A percentile compares a stretch with the other conserved stretches of the same genome.
Conservation (phyloP, 2,797 vertebrate genomes). For the Caiman crocodilus region DNA sequence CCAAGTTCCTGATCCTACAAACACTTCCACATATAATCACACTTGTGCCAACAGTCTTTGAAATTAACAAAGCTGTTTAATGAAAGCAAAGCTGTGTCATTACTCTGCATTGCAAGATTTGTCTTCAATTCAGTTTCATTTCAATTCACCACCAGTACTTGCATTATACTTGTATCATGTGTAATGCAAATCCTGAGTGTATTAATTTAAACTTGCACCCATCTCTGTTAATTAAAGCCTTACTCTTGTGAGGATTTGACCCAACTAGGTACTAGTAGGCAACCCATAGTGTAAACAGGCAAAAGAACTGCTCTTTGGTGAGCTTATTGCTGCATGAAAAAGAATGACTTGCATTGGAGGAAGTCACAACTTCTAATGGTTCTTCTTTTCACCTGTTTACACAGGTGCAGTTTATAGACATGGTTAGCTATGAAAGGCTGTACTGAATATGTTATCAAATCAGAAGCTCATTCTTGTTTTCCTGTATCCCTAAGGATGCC, state of each 20-base stretch:
- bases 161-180: neutral
- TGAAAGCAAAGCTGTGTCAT: neutral
- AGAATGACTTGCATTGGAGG: neutral
- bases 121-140: neutral
- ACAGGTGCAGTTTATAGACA: accelerated
- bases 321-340: accelerated
- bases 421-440: neutral
- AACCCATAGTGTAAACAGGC: accelerated
- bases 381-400: neutral
- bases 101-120: neutral
- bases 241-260: neutral
- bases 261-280: neutral
- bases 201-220: neutral
- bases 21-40: neutral
- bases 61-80: neutral
- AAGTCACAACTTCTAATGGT: accelerated
- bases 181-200: neutral
- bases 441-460: neutral
- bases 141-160: neutral
- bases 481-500: neutral
- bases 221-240: neutral
- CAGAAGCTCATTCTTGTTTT: neutral
- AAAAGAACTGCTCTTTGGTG: accelerated
- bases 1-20: neutral
- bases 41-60: neutral